Base-by-base conservation (phyloP, 37 sponge, comb jelly and placozoan species). In the Petrosia ficiformis region DNA sequence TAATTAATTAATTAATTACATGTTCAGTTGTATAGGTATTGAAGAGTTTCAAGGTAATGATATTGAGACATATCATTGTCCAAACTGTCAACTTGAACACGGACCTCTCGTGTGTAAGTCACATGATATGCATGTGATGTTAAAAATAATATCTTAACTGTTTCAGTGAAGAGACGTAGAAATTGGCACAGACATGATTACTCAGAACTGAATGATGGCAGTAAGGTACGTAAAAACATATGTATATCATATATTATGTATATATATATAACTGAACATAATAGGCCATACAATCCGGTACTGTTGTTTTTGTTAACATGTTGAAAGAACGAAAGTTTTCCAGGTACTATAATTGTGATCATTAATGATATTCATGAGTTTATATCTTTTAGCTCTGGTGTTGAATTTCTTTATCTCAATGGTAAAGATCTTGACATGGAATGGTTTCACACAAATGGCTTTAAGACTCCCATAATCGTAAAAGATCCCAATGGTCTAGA, bases 51-150 rank as follows among this genome's bases (percentile, higher is more conserved):
- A 96, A 73, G 82, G 80, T 21, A 59, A 38, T 33, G 89, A 87
- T 30, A 96, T 96, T 28, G 97, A 96, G 59, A 86, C 64, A 25
- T 96, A 93, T 44, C 91, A 96, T 82, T 96, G 97, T 38, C 85
- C 90, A 40, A 75, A 68, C 63, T 96, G 97, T 64, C 75, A 76
- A 41, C 72, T 78, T 1, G 58, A 72, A 32, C 91, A 90, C 70
- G 97, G 97, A 72, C 90, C 94, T 1, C 79, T 86, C 36, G 72
- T 77, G 6, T 54, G 92, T 91, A 59, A 82, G 91, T 81, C 0
- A 5, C 63, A 61, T 22, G 14, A 22, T n/a, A 26, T 29, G 14
- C 6, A 6, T 26, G 11, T 5, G n/a, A 26, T 61, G n/a, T 61
- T 61, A 61, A 26, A 26, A 26, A 6, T 61, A 61, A n/a, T 61